Evolutionary conservation across 2,888 invertebrate species (phyloP).

Genomic region (Hartigia nigra): DNA sequence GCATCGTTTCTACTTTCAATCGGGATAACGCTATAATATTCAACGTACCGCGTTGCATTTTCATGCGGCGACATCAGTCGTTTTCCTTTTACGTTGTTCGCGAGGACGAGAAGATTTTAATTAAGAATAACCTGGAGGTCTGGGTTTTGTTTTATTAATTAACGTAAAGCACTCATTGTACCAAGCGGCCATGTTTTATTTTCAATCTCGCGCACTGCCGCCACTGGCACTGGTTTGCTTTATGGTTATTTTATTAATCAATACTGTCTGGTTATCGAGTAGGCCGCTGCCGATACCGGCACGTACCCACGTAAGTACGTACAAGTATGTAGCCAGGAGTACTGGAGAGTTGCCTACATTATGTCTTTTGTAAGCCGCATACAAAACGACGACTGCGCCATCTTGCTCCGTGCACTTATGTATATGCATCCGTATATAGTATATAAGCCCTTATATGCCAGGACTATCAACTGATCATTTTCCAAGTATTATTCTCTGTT

Average conservation of each 20-base stretch:
- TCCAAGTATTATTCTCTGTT: neutral
- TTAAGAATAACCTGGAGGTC: neutral
- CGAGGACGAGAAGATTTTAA: neutral
- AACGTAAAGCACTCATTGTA: constrained; percentile 11
- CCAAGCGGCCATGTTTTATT: constrained; percentile 11
- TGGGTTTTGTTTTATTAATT: neutral
- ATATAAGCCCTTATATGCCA: neutral
- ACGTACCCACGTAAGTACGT: constrained; percentile 6
- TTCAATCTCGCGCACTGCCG: constrained; percentile 15
- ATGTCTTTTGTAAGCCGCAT: constrained; percentile 3
- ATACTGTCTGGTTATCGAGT: constrained; percentile 45
- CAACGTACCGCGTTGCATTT: neutral
- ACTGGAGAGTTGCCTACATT: constrained; percentile 5
- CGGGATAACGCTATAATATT: neutral
- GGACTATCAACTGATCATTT: neutral
- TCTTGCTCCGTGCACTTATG: neutral
- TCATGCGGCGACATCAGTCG: neutral
- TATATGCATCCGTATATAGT: neutral
- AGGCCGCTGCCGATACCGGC: constrained; percentile 30
- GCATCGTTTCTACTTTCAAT: neutral
- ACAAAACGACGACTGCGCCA: neutral
- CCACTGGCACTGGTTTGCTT: constrained; percentile 12
- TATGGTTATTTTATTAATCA: constrained; percentile 54
- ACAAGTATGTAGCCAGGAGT: neutral
- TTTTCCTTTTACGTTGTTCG: neutral